Evolutionary conservation across 2,888 invertebrate species (phyloP), one percentile per base, ranked within the genome.

Genomic region (Brenthis daphne): DNA sequence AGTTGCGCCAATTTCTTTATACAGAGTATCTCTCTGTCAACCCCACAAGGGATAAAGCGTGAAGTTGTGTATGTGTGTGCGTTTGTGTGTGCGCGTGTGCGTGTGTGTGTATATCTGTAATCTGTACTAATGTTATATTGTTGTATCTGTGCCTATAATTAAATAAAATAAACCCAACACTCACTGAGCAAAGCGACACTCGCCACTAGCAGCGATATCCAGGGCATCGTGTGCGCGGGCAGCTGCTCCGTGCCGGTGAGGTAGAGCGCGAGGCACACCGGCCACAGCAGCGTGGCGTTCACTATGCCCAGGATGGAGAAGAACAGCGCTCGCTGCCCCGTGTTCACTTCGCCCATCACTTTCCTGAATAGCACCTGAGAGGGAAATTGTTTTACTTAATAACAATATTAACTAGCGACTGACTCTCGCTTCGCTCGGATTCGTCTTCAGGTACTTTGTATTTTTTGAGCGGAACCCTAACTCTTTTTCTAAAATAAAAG

Each of bases 321-420:
- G 89, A 99, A 98, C 76, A 99, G 91, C 2, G 99, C 98, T 67
- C 98, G 96, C 90, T 98, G 98, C 5, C 98, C 98, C 69, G 97
- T 96, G 69, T 96, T 97, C 71, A 98, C 97, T 82, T 98, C 98
- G 14, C 98, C 98, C 90, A 99, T 96, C 76, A 98, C 96, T 91
- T 98, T 97, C 82, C 98, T 97, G 91, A 98, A 98, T 82, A 98
- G 94, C 79, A 99, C 98, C 97, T 98, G 76, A 20, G 8, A 11
- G 20, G 2, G 0, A 6, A 48, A 47, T 4, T 43, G 2, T 11
- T 11, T 43, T 43, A 43, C 0, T 37, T 13, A 53, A 58, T 24
- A 56, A 6, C 61, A 54, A 37, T 20, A 64, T 4, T 12, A 57
- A 24, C 24, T 24, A 3, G 24, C 24, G 24, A 24, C 24, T 24